Percentiles rank a stretch among this genome's conserved stretches.
phyloP scores from a whole-genome alignment of 2,888 invertebrate species.

The Litoditis marina region DNA sequence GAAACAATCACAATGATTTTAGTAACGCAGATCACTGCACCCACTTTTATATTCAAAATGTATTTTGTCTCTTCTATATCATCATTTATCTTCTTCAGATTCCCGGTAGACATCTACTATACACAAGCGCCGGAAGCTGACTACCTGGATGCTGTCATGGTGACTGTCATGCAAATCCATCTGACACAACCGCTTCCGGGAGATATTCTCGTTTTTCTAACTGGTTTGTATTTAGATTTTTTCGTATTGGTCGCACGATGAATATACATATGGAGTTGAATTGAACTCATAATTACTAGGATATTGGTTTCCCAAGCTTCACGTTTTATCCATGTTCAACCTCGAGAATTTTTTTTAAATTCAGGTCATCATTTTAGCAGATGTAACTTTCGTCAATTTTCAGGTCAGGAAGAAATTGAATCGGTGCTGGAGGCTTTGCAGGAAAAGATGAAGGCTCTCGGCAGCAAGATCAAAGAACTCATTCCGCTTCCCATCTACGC shows the following conservation, averaged over 20 bases:
- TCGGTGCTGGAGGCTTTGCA: constrained; percentile 65
- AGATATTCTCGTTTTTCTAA: constrained; percentile 92
- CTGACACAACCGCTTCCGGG: constrained; percentile 86
- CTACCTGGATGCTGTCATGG: constrained; percentile 75
- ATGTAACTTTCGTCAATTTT: neutral
- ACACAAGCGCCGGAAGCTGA: constrained; percentile 98
- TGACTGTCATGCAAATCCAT: constrained; percentile 88
- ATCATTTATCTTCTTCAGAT: too few species aligned
- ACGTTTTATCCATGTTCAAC: too few species aligned
- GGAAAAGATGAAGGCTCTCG: constrained; percentile 85
- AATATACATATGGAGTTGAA: too few species aligned
- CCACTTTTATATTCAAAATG: too few species aligned
- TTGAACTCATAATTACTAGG: too few species aligned
- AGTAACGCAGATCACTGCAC: too few species aligned
- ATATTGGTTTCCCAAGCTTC: too few species aligned
- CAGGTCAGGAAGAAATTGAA: constrained; percentile 60
- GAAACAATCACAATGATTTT: too few species aligned
- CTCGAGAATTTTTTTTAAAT: neutral
- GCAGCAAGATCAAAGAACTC: constrained; percentile 86
- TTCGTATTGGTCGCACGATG: too few species aligned
- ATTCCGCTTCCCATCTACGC: constrained; percentile 93
- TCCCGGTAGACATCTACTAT: constrained; percentile 94
- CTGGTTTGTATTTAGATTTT: constrained; percentile 68
- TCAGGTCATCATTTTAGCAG: constrained; percentile 29
- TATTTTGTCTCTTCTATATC: too few species aligned